Base-by-base conservation (phyloP, 2,113 vertebrate species). In the Mionectes macconnelli region DNA sequence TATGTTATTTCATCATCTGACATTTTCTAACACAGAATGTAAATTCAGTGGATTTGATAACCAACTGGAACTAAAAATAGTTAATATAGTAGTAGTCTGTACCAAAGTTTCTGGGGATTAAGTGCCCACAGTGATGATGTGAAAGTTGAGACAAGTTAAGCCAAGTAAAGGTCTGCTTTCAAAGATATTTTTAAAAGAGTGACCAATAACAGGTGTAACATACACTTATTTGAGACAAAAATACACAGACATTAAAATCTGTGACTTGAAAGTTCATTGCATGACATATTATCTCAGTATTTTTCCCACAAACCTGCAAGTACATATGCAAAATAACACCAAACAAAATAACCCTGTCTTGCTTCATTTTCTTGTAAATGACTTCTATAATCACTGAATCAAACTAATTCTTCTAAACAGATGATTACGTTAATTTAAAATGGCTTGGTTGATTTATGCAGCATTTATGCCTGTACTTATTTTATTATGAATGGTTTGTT, bases 401-500 rank as follows among this genome's bases (percentile, higher is more conserved):
- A 90, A 85, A 81, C 11, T 30, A 90, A 92, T 22, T 87, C 79
- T 76, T 90, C 66, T 67, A 90, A 91, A 89, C 42, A 94, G 67
- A 88, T 91, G 7, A 96, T 94, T 90, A 49, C 0, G 0, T 83
- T 95, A 96, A 93, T 92, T 94, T 94, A 59, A 94, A 95, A 91
- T 76, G 28, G 21, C 20, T 89, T 84, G 35, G 28, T 84, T 83
- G 78, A 57, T 92, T 96, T 94, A 77, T 89, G 69, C 39, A 93
- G 33, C 89, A 70, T 90, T 96, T 95, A 94, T 84, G 52, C 22
- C 83, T 92, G 77, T 60, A 93, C 39, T 96, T 94, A 96, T 87
- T 97, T 94, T 93, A 88, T 83, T 89, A 91, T 94, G 59, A 90
- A 97, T 89, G 93, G 82, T 72, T 96, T 94, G 85, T 91, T 97